Percentiles rank a stretch among this genome's conserved stretches.
These are phyloP conservation scores for Ptychochromis oligacanthus DNA, from an alignment of 2,113 vertebrate species.

Conservation along the genomic window DNA sequence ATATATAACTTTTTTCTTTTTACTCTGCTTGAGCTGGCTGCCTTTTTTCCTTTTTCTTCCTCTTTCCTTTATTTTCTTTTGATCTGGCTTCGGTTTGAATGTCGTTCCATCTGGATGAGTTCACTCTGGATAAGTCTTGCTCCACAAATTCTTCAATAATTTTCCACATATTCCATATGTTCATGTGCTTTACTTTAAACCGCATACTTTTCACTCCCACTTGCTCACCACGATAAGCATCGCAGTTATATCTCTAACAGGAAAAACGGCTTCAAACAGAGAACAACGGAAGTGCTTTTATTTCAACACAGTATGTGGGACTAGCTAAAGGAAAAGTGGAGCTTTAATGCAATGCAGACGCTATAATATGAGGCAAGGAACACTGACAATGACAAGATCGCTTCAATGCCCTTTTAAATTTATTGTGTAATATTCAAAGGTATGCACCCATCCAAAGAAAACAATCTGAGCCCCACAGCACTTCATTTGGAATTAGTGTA, in stretches of 20 bases:
- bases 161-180: slow-evolving; percentile 67
- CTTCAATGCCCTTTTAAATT: not conserved
- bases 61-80: slow-evolving; percentile 70
- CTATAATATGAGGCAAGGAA: slow-evolving; percentile 3
- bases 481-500: slow-evolving; percentile 22
- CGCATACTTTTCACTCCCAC: slow-evolving; percentile 6
- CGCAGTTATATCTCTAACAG: not conserved
- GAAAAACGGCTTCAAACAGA: not conserved
- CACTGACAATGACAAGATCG: not conserved
- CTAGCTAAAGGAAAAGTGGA: not conserved
- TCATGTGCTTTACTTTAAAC: slow-evolving; percentile 45
- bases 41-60: slow-evolving; percentile 70
- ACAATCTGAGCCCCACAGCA: slow-evolving; percentile 4
- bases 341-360: not conserved
- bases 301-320: not conserved
- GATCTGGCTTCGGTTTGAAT: slow-evolving; percentile 88
- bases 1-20: slow-evolving; percentile 83
- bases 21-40: slow-evolving; percentile 10
- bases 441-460: slow-evolving; percentile 22
- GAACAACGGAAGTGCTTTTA: not conserved
- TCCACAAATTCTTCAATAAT: slow-evolving; percentile 49
- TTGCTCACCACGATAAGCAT: slow-evolving; percentile 11
- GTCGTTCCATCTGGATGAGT: slow-evolving; percentile 85
- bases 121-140: slow-evolving; percentile 75
- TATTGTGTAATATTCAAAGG: slow-evolving; percentile 6